Conservation (phyloP, 2,888 invertebrate species). For the Synergus itoensis region DNA sequence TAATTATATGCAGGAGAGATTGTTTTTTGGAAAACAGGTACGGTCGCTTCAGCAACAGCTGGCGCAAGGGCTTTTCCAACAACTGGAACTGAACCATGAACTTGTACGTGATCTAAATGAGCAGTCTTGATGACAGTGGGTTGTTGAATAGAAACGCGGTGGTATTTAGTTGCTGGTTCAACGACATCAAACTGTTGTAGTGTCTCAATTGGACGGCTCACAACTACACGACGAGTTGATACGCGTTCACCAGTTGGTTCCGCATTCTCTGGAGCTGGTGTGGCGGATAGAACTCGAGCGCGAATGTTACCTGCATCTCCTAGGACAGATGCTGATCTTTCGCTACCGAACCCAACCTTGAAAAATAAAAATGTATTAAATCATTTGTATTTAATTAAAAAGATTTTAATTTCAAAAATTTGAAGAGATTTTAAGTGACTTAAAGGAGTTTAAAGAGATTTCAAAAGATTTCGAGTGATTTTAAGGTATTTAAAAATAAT, state of each 20-base stretch:
- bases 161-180: conserved; percentile 81
- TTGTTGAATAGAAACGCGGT: conserved; percentile 80
- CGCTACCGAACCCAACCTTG: conserved; percentile 74
- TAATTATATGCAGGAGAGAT: conserved; percentile 66
- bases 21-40: conserved; percentile 71
- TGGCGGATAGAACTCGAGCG: conserved; percentile 81
- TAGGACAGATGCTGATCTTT: conserved; percentile 71
- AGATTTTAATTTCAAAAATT: too few species aligned
- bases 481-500: too few species aligned
- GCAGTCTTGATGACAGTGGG: conserved; percentile 80
- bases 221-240: conserved; percentile 82
- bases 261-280: conserved; percentile 79
- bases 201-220: conserved; percentile 82
- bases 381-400: too few species aligned
- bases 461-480: too few species aligned
- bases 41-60: conserved; percentile 68
- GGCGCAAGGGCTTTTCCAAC: conserved; percentile 72
- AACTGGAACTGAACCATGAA: conserved; percentile 77
- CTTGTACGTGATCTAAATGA: conserved; percentile 77
- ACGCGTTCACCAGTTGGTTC: conserved; percentile 80
- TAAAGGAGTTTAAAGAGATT: too few species aligned
- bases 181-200: conserved; percentile 81
- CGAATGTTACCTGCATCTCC: conserved; percentile 78
- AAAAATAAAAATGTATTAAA: neutral
- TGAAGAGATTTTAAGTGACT: conserved; percentile 2